Evolutionary conservation across 2,888 invertebrate species (phyloP), one percentile per base, ranked within the genome.

Genomic region (Kuschelorhynchus macadamiae): DNA sequence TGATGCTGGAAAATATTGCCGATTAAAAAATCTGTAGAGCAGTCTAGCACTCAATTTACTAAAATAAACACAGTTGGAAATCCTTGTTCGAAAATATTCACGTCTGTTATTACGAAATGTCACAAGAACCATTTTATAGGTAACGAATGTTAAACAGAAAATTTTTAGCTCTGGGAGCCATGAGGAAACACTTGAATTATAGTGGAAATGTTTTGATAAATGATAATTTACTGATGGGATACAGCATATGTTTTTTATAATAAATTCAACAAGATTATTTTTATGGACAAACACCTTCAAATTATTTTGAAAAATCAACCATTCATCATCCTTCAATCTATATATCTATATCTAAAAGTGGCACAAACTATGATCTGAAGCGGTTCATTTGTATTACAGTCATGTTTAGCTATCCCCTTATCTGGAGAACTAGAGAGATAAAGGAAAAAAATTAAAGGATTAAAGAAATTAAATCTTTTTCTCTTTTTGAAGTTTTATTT

Each of bases 31-130:
- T 57, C 36, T n/a, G 18, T 36, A 20, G 18, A 32, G 36, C 17
- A 33, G 36, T 36, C 57, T 57, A 44, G 44, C 57, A 57, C 57
- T 46, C 33, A 16, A 57, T 57, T 57, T 47, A 57, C 33, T 16
- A 57, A 57, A 57, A 57, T 47, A 57, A 57, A 57, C 46, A 56
- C 7, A 20, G 32, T 17, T 30, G 39, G 42, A 56, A 56, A 41
- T 39, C 42, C 44, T 18, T 7, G 12, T 17, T 20, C 44, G 39
- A 42, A 42, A 56, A 25, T 25, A 32, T 18, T n/a, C 30, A 7
- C 42, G 41, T 56, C 39, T 56, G 56, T 56, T 56, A 41, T 44
- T 12, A 21, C 39, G 20, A 56, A 56, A 25, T 44, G 30, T 56
- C 56, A 42, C 36, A 16, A 20, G 32, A 56, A 25, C 44, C 20